Base-by-base conservation (phyloP, 2,888 invertebrate genomes). In the Orthonychiurus folsomi region DNA sequence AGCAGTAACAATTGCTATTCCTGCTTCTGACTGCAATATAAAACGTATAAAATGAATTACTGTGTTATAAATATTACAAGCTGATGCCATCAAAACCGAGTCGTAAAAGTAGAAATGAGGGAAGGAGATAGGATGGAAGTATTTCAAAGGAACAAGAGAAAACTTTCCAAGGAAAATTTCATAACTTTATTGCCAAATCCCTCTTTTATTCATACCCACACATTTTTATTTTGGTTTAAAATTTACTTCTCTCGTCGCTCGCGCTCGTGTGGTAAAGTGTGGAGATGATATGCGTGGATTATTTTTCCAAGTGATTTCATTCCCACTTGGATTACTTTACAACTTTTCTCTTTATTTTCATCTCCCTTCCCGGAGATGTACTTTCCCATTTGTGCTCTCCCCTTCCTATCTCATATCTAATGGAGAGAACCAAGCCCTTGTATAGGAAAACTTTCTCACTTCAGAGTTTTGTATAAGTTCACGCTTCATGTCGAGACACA, bases 271-370 rank as follows among this genome's bases (percentile, higher is more conserved):
- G 15, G 5, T 37, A 5, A 37, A 37, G 15, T 15, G 5, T 37
- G 37, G 9, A 37, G 37, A 37, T n/a, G n/a, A n/a, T n/a, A n/a
- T n/a, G n/a, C 37, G 5, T 37, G 37, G 37, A 37, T 9, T 37
- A 37, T 37, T 37, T 37, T 37, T 37, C 37, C 37, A 37, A 37
- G 37, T 37, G 37, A 37, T 37, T 37, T 21, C 52, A 52, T 52
- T 52, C 52, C 52, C 24, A 55, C 12, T n/a, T 20, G 56, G 28
- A 56, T 56, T 56, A 27, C 56, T 56, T 56, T 56, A 56, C 56
- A 56, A 27, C 56, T 56, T 28, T 56, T n/a, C 28, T 20, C 56
- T n/a, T n/a, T n/a, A n/a, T n/a, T n/a, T n/a, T n/a, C n/a, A n/a
- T n/a, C n/a, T n/a, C n/a, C n/a, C n/a, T n/a, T n/a, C n/a, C n/a